Evolutionary conservation across 2,797 vertebrate species (phyloP), one percentile per base, ranked within the genome.

Genomic region (Antrozous pallidus): DNA sequence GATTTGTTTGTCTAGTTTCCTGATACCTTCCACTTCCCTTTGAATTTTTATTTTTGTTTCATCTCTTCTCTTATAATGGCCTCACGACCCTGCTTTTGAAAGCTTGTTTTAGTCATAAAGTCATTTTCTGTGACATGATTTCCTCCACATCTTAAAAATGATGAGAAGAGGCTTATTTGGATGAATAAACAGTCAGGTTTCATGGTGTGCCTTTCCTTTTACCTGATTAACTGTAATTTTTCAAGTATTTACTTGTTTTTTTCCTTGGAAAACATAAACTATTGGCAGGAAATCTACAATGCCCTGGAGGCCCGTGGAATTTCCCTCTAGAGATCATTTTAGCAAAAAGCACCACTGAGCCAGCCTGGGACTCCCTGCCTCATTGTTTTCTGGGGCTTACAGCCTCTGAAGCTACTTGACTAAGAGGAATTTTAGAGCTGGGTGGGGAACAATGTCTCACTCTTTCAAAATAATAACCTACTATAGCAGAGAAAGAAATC

Each of bases 1-100:
- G 16, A 26, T 91, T 71, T 74, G 28, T 77, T 40, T 92, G 42
- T 77, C 45, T 90, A 38, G 28, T 11, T 83, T 96, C 8, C 69
- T 77, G 58, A 70, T 4, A 58, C 8, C 22, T 38, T 82, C n/a
- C 13, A 45, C 20, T 88, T 88, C 42, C 24, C 33, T 91, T 81
- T 70, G 20, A 54, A 26, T 58, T 65, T 74, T 45, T 74, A 31
- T 77, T 75, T 67, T 47, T 5, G 8, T 93, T 86, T 49, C 3
- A 24, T 80, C 28, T 47, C 28, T 49, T 69, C 12, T 74, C 31
- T 88, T 69, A 1, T 26, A 73, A 58, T 54, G 9, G 2, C 9
- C 91, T 82, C 40, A 9, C 20, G 33, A 31, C 42, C 9, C 13
- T 54, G 54, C 40, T 67, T 93, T 40, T 47, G n/a, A 93, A 81